Base-by-base conservation (phyloP, 2,113 vertebrate genomes). In the Asarcornis scutulata region DNA sequence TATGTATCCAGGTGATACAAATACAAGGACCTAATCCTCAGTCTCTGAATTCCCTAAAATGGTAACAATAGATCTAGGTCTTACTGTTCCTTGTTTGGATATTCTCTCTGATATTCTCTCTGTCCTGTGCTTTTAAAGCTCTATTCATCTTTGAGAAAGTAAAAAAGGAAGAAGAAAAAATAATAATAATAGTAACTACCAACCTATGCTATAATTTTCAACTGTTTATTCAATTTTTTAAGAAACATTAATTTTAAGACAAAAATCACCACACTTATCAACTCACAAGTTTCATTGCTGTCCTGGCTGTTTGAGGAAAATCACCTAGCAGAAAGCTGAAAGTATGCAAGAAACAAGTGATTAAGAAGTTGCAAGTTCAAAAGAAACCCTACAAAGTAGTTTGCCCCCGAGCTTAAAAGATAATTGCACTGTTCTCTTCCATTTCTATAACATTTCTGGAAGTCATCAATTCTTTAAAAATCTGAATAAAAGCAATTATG, bases 181-280 rank as follows among this genome's bases (percentile, higher is more conserved):
- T 14, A 26, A 52, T 25, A 11, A 59, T 40, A 40, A 40, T 40
- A 64, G 36, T 17, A 29, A 73, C 25, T 18, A 36, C 26, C 21
- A 53, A 21, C 22, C 3, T 50, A 23, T 50, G 7, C 7, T 20
- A 53, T 17, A 50, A 59, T 22, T n/a, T 69, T 60, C 22, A 87
- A 21, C 5, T 17, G 4, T 27, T 15, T 9, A 12, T 17, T 4
- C 4, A 22, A 0, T 2, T 82, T 17, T 55, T 62, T 31, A 0
- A 13, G 50, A 52, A 74, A n/a, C 3, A 1, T 13, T 18, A 32
- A 2, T 56, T 81, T 72, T 68, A 68, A 53, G 17, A 29, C 27
- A 32, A 50, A 91, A 68, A 40, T 44, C 20, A 69, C 32, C 8
- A 55, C 9, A 12, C 3, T 40, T 21, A 46, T 29, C 38, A 82